Evolutionary conservation across 2,888 invertebrate genomes (phyloP), one percentile per base, ranked within the genome.

Genomic region (Mythimna lalbum): DNA sequence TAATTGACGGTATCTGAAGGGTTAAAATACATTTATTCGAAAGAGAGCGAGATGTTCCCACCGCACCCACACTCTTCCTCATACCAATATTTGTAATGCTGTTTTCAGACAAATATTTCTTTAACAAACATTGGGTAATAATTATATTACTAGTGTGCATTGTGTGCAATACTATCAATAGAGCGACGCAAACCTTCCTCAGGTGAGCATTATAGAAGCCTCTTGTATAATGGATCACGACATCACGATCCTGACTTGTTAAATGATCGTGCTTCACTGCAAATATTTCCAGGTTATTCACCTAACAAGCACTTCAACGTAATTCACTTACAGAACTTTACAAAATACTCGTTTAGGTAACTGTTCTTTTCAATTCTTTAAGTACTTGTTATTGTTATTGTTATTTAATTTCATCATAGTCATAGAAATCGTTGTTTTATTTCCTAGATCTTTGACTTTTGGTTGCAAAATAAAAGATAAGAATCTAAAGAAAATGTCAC

Each of bases 181-280:
- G 52, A 53, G 10, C 52, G 14, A 65, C 47, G 6, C 55, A 63
- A 67, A 68, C 55, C 12, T 9, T n/a, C 61, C 39, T 53, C 39
- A 56, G n/a, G 63, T 69, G 64, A 66, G 27, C 52, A 65, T 83
- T 73, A 69, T 73, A 55, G 65, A 76, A 73, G 75, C 66, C 71
- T 78, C 83, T 86, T 87, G 82, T 88, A 66, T 79, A 82, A 77
- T 77, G 81, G 82, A 85, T 88, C 91, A 90, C 91, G 91, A 90
- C 76, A 77, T 88, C 91, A 91, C 89, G 89, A 90, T 86, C 87
- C 86, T 82, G 84, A 83, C 85, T 83, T 76, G 78, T 76, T 83
- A 76, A 73, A 75, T 82, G 77, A 57, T 67, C 83, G 83, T 86
- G 85, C 80, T 80, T 75, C 50, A 47, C 73, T 73, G 80, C 72